Evolutionary conservation across 2,113 vertebrate genomes (phyloP), one percentile per base, ranked within the genome.

Genomic region (Microcebus jonahi): DNA sequence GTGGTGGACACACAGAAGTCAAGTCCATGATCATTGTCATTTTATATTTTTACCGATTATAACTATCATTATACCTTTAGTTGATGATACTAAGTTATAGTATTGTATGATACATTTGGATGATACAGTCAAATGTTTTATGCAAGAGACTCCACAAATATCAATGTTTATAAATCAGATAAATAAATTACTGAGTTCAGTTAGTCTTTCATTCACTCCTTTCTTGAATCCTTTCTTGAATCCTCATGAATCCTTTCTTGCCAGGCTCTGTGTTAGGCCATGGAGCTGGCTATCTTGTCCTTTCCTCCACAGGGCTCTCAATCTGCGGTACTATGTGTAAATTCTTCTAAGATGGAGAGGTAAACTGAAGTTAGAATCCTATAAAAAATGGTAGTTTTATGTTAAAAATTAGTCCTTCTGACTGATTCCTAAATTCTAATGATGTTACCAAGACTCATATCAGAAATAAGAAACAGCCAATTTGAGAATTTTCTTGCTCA

Each of bases 321-420:
- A 20, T 83, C 50, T 65, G 1, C 45, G 48, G 36, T 55, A 68
- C 18, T 91, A 18, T 85, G 10, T 55, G 73, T 93, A 90, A 92
- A 34, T 76, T 91, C 20, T 73, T 71, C 48, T 80, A 73, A 77
- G 53, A 88, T 55, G 6, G 61, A 87, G 90, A 68, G 77, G 5
- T 11, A 92, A 91, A 89, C 4, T 61, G 20, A 90, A 80, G 23
- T 90, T 75, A 91, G 18, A 57, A 55, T 13, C 12, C 34, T 94
- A 68, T 42, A n/a, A 50, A 31, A 95, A 91, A 82, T 55, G 3
- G 48, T 36, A 2, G 13, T 48, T 83, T 87, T 53, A 2, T 88
- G n/a, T 91, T 88, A n/a, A 57, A 95, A 95, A 76, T 42, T 50
- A 81, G 5, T 48, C 59, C 83, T 80, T 42, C 29, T 95, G 29